Evolutionary conservation across 2,113 vertebrate species (phyloP), one percentile per base, ranked within the genome.

Genomic region (Rhodinocichla rosea): DNA sequence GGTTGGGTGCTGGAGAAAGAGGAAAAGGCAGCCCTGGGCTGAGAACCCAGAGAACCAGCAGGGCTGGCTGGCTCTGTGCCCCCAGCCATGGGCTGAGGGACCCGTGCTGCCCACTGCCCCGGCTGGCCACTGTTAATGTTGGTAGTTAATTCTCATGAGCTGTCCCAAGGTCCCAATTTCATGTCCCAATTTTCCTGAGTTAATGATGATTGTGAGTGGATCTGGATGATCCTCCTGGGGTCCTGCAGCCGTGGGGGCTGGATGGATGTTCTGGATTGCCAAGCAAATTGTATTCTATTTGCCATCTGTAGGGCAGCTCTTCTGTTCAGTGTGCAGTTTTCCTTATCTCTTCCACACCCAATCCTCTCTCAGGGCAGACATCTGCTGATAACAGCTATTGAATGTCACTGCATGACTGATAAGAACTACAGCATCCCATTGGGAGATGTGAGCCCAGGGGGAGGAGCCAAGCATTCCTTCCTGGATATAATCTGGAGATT

Each of bases 171-270:
- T n/a, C 33, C 55, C 13, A 19, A 7, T 35, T 57, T 23, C 21
- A 35, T 35, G 27, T 59, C 32, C 62, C 33, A 0, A 0, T 40
- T 56, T 47, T 33, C 40, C 0, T 1, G 37, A 59, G 47, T 24
- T 32, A 5, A 21, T 27, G 57, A 3, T 30, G 55, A 0, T 0
- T 1, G 2, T 16, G 35, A 44, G 1, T 4, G 22, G 49, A 22
- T 27, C 13, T 28, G 53, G 65, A 27, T 9, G 44, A 9, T 21
- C 2, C 2, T 8, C 32, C 70, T 0, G 11, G 24, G 18, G 2
- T 47, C 21, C 35, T 18, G 20, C 45, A 19, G 84, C 44, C 35
- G 10, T 3, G 4, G 50, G 50, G 68, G 32, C 37, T 32, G 30
- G 16, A 7, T 55, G 53, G 53, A 32, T 55, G 30, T 32, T 30